A percentile compares a stretch with the other conserved stretches of the same genome.
Evolutionary conservation across 2,888 invertebrate species (phyloP).

Genomic region (Stenolophus ochropezus): DNA sequence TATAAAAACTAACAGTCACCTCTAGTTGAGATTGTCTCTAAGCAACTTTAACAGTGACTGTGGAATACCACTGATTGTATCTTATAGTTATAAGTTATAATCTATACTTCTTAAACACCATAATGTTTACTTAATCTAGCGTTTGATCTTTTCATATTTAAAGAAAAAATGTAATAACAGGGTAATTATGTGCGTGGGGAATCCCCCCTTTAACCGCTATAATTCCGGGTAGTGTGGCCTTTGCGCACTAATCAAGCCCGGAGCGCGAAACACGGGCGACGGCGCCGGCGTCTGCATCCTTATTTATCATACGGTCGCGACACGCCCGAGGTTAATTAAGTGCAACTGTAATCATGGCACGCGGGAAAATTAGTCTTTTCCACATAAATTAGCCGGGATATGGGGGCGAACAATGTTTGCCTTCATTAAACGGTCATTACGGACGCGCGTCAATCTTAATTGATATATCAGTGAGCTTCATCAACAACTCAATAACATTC

Average conservation of each 20-base stretch:
- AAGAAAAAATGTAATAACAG: too few species aligned
- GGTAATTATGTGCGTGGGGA: too few species aligned
- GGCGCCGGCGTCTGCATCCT: conserved; percentile 31
- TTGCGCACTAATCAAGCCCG: not conserved
- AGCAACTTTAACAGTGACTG: too few species aligned
- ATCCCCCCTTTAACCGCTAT: not conserved
- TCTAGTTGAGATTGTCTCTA: too few species aligned
- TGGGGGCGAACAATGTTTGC: conserved; percentile 35
- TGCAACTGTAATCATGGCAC: conserved; percentile 56
- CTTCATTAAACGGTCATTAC: conserved; percentile 45
- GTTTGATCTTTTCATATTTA: too few species aligned
- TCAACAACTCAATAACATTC: too few species aligned
- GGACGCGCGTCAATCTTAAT: conserved; percentile 32
- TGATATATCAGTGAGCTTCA: conserved; percentile 51
- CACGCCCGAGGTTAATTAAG: conserved; percentile 53
- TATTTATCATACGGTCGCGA: conserved; percentile 32
- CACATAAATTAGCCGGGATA: conserved; percentile 55
- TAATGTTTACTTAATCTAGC: too few species aligned
- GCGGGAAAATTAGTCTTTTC: conserved; percentile 57
- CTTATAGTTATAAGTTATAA: too few species aligned
- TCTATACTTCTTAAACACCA: too few species aligned
- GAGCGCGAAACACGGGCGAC: not conserved
- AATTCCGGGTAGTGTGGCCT: not conserved
- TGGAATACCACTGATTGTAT: too few species aligned
- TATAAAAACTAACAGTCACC: too few species aligned